These are phyloP conservation scores for Thalassoma bifasciatum DNA, from an alignment of 2,113 vertebrate genomes.

Conservation along the genomic window DNA sequence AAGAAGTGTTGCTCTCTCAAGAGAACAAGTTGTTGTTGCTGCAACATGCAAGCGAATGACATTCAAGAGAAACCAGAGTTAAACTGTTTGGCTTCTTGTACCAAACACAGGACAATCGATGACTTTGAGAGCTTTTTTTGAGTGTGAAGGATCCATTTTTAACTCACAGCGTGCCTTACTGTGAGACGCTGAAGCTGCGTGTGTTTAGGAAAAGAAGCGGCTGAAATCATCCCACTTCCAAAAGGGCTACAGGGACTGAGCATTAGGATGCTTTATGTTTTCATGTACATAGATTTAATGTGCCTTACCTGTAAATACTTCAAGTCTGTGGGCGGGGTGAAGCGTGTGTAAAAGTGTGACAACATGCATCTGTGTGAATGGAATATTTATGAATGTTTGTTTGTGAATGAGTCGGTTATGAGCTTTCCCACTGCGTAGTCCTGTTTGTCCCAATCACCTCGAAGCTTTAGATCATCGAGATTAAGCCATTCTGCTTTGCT, in stretches of 20 bases:
- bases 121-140: not conserved
- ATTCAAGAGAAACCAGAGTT: not conserved
- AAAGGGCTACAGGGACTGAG: constrained; percentile 75
- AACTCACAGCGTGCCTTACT: constrained; percentile 38
- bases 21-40: not conserved
- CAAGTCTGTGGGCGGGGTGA: constrained; percentile 37
- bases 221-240: constrained; percentile 54
- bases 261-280: constrained; percentile 55
- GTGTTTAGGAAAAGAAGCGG: constrained; percentile 25
- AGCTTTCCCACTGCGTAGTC: constrained; percentile 57
- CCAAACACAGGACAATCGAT: no score
- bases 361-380: constrained; percentile 65
- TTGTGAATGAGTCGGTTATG: constrained; percentile 56
- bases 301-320: constrained; percentile 78
- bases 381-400: constrained; percentile 77
- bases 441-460: constrained; percentile 41
- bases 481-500: constrained; percentile 23
- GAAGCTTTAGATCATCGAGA: constrained; percentile 42
- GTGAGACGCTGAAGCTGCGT: constrained; percentile 55
- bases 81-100: not conserved
- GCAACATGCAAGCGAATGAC: constrained; percentile 4
- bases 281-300: constrained; percentile 60
- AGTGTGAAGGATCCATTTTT: constrained; percentile 46
- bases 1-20: constrained; percentile 23
- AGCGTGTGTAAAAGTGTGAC: constrained; percentile 32